phyloP scores from a whole-genome alignment of 2,113 vertebrate species.

The Nyctibius bracteatus region DNA sequence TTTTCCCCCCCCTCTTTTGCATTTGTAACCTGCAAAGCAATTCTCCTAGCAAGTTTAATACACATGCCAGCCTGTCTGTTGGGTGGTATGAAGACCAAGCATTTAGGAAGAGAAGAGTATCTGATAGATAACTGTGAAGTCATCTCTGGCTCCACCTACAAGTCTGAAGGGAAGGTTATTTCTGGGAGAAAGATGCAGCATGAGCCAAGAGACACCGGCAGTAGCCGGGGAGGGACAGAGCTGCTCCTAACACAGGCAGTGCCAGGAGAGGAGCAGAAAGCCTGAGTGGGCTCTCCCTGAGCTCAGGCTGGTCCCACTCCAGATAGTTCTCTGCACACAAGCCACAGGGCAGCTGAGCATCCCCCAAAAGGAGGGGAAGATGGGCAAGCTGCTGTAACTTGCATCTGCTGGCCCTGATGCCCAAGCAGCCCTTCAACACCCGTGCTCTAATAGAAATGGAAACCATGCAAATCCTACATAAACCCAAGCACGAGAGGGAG shows the following conservation, averaged over 20 bases:
- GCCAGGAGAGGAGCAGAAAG: not conserved
- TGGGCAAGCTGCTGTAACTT: not conserved
- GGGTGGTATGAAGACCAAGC: not conserved
- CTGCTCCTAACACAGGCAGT: not conserved
- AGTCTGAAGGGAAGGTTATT: not conserved
- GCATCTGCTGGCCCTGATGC: fast-evolving
- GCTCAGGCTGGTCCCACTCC: not conserved
- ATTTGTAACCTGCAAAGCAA: not conserved
- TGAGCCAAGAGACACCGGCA: fast-evolving
- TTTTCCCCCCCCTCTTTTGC: not conserved
- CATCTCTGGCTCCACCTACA: not conserved
- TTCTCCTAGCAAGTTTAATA: not conserved
- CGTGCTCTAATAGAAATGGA: not conserved
- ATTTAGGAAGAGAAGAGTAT: not conserved
- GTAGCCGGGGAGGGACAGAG: not conserved
- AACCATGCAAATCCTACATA: fast-evolving
- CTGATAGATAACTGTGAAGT: not conserved
- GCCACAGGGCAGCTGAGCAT: not conserved
- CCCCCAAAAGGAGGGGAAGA: no score
- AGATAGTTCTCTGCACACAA: not conserved
- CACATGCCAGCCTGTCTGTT: no score
- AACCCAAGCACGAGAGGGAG: not conserved
- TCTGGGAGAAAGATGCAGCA: fast-evolving
- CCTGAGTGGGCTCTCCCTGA: not conserved
- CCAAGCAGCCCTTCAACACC: not conserved